Evolutionary conservation across 2,888 invertebrate species (phyloP), one percentile per base, ranked within the genome.

Genomic region (Dione vanillae): DNA sequence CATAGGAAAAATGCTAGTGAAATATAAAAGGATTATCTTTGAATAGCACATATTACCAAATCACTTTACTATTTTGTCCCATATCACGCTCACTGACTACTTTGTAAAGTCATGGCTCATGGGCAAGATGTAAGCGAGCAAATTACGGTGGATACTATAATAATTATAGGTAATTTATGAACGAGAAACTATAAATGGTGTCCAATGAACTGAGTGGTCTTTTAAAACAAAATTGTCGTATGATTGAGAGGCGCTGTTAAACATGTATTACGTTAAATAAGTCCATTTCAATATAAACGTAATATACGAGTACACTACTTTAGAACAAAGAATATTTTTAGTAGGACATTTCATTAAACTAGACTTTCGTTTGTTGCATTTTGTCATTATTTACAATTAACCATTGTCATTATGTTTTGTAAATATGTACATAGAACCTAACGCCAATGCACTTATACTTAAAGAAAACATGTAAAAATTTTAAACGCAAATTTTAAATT

Each of bases 181-280:
- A 64, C 51, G 73, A 47, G 67, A 70, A 51, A 69, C 70, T 64
- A 72, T 71, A 72, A 58, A 58, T 45, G 67, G 27, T 41, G 68
- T 56, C 59, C 47, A 68, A 51, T 64, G 66, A 69, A 69, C 66
- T 69, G 69, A 64, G 62, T 41, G 43, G 35, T 20, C 62, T 51
- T 54, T 64, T 49, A 65, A 66, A 70, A 70, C 59, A 73, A 71
- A 75, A 74, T 61, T 76, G 72, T 74, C 75, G 69, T 73, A 70
- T 64, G 72, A 75, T 74, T 67, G 68, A 65, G 61, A 61, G 70
- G 59, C 58, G 61, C 70, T 75, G 74, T 75, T 75, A 72, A 58
- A 68, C 37, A 56, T 66, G n/a, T n/a, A n/a, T 72, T 67, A 64
- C 49, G n/a, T n/a, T 64, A 19, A 5, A 16, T 14, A 35, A 49